Evolutionary conservation across 2,797 vertebrate species (phyloP), one percentile per base, ranked within the genome.

Genomic region (Knipowitschia caucasica): DNA sequence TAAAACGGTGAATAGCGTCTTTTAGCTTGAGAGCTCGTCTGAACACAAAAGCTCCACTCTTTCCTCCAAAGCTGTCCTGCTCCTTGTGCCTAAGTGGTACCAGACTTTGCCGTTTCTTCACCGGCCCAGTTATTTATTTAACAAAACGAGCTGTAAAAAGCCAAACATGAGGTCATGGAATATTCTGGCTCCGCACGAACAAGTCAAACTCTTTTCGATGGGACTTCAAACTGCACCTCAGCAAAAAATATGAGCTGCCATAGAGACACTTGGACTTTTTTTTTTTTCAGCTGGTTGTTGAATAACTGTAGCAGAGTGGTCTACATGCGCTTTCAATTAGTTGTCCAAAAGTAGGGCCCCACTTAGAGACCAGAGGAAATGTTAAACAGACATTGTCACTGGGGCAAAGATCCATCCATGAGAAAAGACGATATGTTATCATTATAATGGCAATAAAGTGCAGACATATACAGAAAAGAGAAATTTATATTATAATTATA

Each of bases 131-230:
- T 87, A 87, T 90, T 89, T 89, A 86, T 88, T 86, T 86, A 88
- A 89, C 83, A 86, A 85, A 89, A 86, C 59, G 79, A 83, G 84
- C 82, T 76, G 75, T 76, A 82, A 81, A 46, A 87, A 88, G 87
- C 86, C 81, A 89, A 89, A 88, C 84, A 89, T 90, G 85, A 90
- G 87, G 82, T 90, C 87, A 90, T 89, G 88, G 88, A 88, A 89
- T 83, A 87, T 86, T 86, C 84, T 80, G 75, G 75, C 77, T 80
- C 77, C 6, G 46, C 42, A 84, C 85, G 83, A 87, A 78, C 80
- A 87, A 83, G 74, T 84, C 78, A 76, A 62, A 69, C 78, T n/a
- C n/a, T 78, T 70, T 83, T 33, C 82, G 78, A 82, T 75, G 81
- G 83, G 83, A 84, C 85, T 85, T 86, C 84, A 81, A 86, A 84